Conservation (phyloP, 2,113 vertebrate genomes). For the Varanus komodoensis region DNA sequence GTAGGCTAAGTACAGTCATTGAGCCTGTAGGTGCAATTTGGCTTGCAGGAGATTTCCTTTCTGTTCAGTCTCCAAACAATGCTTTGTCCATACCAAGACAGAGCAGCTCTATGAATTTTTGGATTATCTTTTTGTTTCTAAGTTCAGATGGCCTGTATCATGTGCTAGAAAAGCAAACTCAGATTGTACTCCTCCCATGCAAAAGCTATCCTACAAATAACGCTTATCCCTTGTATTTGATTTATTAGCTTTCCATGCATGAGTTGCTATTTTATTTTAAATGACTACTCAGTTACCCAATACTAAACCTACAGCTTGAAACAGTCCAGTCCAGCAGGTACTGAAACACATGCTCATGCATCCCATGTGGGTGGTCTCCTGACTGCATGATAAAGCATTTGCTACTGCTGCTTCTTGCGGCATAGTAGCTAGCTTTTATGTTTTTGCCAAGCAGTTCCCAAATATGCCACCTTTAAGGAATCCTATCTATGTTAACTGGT, state of each 20-base stretch:
- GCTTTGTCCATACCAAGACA: neutral
- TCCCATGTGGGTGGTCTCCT: neutral
- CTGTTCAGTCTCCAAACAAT: neutral
- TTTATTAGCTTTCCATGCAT: neutral
- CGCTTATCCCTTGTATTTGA: too few relatives aligned
- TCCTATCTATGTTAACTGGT: neutral
- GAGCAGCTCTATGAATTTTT: neutral
- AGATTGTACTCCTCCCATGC: neutral
- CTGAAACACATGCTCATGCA: neutral
- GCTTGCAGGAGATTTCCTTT: neutral
- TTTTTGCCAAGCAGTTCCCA: neutral
- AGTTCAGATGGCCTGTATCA: neutral
- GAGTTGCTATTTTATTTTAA: too few relatives aligned
- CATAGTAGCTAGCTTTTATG: conserved; percentile 42
- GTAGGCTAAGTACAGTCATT: neutral
- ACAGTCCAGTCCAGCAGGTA: neutral
- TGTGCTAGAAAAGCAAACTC: too few relatives aligned
- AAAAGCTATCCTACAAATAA: neutral
- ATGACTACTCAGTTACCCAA: neutral
- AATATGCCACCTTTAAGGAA: neutral
- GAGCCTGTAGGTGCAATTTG: neutral
- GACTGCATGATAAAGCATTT: neutral
- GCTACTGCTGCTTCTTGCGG: too few relatives aligned
- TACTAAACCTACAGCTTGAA: neutral
- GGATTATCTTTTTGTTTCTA: neutral